Base-by-base conservation (phyloP, 2,888 invertebrate genomes). In the Cantharis flavilabris region DNA sequence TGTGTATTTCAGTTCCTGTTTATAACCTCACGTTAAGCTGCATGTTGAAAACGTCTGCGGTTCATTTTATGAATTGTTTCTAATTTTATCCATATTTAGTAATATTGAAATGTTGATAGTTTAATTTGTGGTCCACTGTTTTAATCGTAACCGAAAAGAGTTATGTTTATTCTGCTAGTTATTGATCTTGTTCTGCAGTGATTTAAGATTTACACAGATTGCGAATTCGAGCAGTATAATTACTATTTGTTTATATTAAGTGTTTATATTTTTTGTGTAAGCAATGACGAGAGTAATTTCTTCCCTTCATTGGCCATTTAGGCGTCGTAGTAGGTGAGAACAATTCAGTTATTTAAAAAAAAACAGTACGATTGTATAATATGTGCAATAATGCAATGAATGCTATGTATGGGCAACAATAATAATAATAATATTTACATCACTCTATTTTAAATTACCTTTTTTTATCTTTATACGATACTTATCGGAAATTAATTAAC, bases 321-420 rank as follows among this genome's bases (percentile, higher is more conserved):
- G 78, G 75, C 80, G 79, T 76, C 33, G 76, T 72, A 78, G 75
- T 70, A 78, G 80, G 81, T 81, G 77, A 81, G 80, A 62, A 18
- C 20, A 71, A 72, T 72, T 49, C 23, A 67, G n/a, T 23, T 67
- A 10, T 9, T 23, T 13, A 65, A 65, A 67, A 67, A 67, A 49
- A 49, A 11, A n/a, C n/a, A 49, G 2, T 9, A 1, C 3, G 28
- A 30, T 30, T 49, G n/a, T 49, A 26, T 26, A 26, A 26, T 26
- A 23, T 23, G 23, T 23, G 23, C 20, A 20, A 3, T 20, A 26
- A 26, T 26, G 26, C 26, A 26, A 26, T 9, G 26, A 9, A 26
- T 23, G 5, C 5, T 26, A 26, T 26, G 26, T 26, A 49, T 49
- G 49, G n/a, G 49, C 7, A 49, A 49, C 7, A 7, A n/a, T n/a